Base-by-base conservation (phyloP, 2,888 invertebrate species). In the Prostheceraeus crozeri region DNA sequence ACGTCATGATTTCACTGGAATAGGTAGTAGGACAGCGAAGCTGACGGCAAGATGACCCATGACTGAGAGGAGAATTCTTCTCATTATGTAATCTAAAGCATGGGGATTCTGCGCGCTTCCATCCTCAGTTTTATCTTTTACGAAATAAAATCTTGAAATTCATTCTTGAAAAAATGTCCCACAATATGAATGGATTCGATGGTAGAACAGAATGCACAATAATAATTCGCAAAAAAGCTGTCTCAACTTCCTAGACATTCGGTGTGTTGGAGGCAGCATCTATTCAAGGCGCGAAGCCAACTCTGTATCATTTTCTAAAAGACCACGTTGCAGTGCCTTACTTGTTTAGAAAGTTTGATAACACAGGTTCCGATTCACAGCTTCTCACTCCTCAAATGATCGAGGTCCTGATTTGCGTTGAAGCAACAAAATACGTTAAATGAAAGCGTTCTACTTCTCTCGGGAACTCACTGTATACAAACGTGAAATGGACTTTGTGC, bases 271-370 rank as follows among this genome's bases (percentile, higher is more conserved):
- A 3, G 27, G 33, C 35, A 10, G 71, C 70, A 58, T 75, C 71
- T 2, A n/a, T 65, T 60, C 19, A 73, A 33, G 19, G 67, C 55
- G 6, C 4, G 6, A 3, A 25, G 30, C 72, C 68, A n/a, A 74
- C 57, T 74, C 68, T 25, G 52, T 27, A 61, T 73, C 69, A 61
- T 75, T 67, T 57, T 68, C 68, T 1, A 73, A 60, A 3, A 77
- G 62, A 2, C 70, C 68, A 28, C 65, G 48, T n/a, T 10, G 60
- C 62, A 57, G 67, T 59, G 64, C 72, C 72, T 36, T n/a, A n/a
- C 71, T 70, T 46, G 65, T 65, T 27, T 68, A 61, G 61, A 67
- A 76, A 14, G 71, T 72, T 46, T 46, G 51, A 61, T 64, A n/a
- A n/a, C n/a, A 61, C 21, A 66, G 33, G 27, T 60, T 60, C 21